These are phyloP conservation scores for Batillaria attramentaria DNA, from an alignment of 1,140 invertebrate species.

Conservation along the genomic window DNA sequence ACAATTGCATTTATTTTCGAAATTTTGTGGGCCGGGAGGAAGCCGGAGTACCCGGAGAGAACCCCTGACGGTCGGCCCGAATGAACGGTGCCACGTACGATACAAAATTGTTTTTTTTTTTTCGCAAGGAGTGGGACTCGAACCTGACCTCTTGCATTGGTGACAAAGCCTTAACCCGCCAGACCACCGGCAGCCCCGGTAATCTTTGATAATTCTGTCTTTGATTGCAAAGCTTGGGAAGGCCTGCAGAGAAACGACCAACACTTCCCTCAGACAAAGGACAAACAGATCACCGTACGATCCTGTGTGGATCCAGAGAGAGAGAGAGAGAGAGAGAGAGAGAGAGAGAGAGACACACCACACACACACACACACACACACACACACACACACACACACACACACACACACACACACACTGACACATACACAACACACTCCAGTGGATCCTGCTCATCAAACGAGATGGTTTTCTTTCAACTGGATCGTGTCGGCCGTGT, in stretches of 20 bases:
- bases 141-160: not conserved
- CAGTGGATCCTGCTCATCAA: not conserved
- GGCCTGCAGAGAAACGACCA: not conserved
- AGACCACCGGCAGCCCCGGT: not conserved
- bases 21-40: no score
- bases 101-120: no score
- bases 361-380: conserved; percentile 16
- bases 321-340: not conserved
- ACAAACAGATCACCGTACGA: not conserved
- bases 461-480: not conserved
- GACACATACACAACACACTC: conserved; percentile 1
- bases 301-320: not conserved
- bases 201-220: not conserved
- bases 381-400: conserved; percentile 11
- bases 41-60: no score
- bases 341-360: not conserved
- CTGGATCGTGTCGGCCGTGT: no score
- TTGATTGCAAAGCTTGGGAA: not conserved
- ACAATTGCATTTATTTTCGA: no score
- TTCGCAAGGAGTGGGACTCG: no score
- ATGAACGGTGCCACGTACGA: no score
- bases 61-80: no score
- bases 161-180: not conserved
- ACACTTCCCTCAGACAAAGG: not conserved
- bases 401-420: conserved; percentile 9